Evolutionary conservation across 2,113 vertebrate species (phyloP).

Genomic region (Mystacornis crossleyi): DNA sequence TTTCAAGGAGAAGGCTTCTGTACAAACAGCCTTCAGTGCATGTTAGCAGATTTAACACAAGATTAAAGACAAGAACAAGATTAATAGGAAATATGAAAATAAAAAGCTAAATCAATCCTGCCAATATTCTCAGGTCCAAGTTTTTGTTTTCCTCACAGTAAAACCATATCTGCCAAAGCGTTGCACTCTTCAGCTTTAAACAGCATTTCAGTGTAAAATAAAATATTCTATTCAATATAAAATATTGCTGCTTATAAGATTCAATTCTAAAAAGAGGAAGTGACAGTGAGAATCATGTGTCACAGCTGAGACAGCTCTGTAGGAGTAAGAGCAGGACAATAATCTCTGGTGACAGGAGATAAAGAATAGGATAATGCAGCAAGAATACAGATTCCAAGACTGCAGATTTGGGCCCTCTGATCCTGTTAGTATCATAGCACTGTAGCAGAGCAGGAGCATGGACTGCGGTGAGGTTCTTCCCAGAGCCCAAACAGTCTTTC

Average conservation of each 20-base stretch:
- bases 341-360: neutral
- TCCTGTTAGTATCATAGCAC: neutral
- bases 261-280: neutral
- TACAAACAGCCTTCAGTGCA: neutral
- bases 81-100: neutral
- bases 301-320: neutral
- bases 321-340: neutral
- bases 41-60: conserved; percentile 14
- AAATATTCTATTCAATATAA: neutral
- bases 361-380: neutral
- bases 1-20: neutral
- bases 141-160: neutral
- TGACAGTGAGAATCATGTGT: neutral
- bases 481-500: neutral
- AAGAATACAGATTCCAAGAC: neutral
- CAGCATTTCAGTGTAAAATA: neutral
- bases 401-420: neutral
- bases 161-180: neutral
- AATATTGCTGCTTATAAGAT: neutral
- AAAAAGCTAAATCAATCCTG: neutral
- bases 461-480: neutral
- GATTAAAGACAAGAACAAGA: neutral
- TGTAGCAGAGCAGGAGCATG: neutral
- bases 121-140: neutral
- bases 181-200: neutral